Evolutionary conservation across 2,113 vertebrate species (phyloP).

Genomic region (Phaethon lepturus): DNA sequence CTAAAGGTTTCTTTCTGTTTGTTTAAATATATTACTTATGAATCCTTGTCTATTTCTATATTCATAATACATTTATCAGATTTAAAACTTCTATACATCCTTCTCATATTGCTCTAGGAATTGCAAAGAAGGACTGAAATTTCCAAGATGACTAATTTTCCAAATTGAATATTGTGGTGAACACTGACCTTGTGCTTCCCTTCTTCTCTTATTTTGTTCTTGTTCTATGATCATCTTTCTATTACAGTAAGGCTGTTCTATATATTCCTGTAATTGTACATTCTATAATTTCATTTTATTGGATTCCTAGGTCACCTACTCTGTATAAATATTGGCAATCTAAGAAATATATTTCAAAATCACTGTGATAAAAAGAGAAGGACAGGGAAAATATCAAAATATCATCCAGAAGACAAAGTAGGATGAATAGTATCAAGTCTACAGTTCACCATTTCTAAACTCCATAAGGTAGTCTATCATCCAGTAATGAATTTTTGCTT

Average conservation of each 20-base stretch:
- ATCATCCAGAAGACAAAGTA: neutral
- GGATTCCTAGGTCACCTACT: neutral
- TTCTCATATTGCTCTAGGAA: neutral
- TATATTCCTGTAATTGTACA: neutral
- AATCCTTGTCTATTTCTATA: neutral
- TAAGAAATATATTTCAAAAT: neutral
- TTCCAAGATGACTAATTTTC: neutral
- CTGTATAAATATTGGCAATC: neutral
- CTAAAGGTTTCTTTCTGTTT: neutral
- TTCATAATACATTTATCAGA: neutral
- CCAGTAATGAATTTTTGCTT: neutral
- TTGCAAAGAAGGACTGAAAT: neutral
- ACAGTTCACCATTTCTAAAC: neutral
- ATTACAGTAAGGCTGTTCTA: neutral
- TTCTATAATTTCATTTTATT: neutral
- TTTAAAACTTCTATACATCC: neutral
- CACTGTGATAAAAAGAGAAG: neutral
- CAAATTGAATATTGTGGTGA: neutral
- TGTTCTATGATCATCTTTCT: neutral
- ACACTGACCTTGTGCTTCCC: neutral
- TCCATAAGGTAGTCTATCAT: neutral
- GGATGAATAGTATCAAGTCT: neutral
- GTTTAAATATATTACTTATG: neutral
- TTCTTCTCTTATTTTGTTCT: neutral
- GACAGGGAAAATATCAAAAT: neutral